Base-by-base conservation (phyloP, 2,888 invertebrate species). In the Aphodius sticticus region DNA sequence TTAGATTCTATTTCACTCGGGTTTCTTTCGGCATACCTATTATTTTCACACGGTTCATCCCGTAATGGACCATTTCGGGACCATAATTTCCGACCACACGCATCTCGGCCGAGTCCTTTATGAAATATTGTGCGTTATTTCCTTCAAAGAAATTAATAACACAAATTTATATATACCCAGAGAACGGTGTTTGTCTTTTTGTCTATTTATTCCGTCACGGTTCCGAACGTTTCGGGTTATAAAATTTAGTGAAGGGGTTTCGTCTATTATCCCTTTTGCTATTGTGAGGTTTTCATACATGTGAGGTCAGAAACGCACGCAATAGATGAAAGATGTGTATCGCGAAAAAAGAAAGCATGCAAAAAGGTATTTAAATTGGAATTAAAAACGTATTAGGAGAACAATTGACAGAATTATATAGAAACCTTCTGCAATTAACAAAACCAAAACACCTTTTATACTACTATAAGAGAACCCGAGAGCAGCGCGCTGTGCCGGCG, bases 21-120 rank as follows among this genome's bases (percentile, higher is more conserved):
- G 69, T 75, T 78, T 70, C n/a, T 78, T 72, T 53, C 12, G 53
- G 53, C 12, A 53, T 53, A 53, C 53, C 53, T 69, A 77, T 77
- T 79, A 69, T 76, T 79, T 79, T 79, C 79, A 79, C 79, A 79
- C 79, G 69, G 77, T 74, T 78, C 76, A 75, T 69, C 75, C 76
- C 35, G 76, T 76, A 78, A 78, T 38, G 70, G 26, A 75, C 78
- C 81, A 78, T 70, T 77, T 76, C 81, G 76, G 80, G 81, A 79
- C 82, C 81, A 79, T 81, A 81, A 81, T 78, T 82, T 81, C 71
- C 82, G 82, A 82, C 82, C 81, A 82, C 82, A 82, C 82, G 81
- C 82, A 82, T 78, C 78, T 76, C 77, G 77, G 26, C 26, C 26
- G 79, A 53, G 70, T 70, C 70, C 76, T 35, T 78, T 16, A 69